Percentiles rank a stretch among this genome's conserved stretches.
Evolutionary conservation across 2,888 invertebrate species (phyloP).

Genomic region (Rotaria socialis): DNA sequence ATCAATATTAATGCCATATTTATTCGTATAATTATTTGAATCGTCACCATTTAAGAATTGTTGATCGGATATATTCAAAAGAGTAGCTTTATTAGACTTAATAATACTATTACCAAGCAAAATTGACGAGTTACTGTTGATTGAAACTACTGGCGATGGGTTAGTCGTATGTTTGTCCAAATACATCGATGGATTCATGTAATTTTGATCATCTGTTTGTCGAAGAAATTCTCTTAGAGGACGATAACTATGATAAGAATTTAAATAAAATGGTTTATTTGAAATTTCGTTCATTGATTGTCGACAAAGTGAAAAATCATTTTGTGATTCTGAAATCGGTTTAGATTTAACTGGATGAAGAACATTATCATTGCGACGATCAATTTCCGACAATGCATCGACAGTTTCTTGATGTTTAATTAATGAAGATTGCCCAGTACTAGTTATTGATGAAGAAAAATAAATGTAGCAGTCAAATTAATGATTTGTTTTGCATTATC

Average conservation of each 20-base stretch:
- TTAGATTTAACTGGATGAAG: background rate
- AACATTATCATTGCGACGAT: background rate
- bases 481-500: too few species aligned
- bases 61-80: background rate
- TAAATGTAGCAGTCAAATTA: background rate
- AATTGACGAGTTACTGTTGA: background rate
- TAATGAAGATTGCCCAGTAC: background rate
- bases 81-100: background rate
- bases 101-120: constrained; percentile 7
- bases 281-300: background rate
- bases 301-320: too few species aligned
- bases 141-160: background rate
- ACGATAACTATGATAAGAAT: background rate
- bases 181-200: background rate
- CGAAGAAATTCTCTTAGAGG: background rate
- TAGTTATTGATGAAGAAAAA: background rate
- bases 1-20: background rate
- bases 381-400: background rate
- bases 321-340: background rate
- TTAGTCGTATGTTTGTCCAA: background rate
- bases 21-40: constrained; percentile 50
- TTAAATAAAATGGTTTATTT: background rate
- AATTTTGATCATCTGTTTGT: background rate
- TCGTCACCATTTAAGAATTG: constrained; percentile 46
- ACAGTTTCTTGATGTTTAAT: background rate